phyloP scores from a whole-genome alignment of 2,888 invertebrate species.

The Seira ritae region DNA sequence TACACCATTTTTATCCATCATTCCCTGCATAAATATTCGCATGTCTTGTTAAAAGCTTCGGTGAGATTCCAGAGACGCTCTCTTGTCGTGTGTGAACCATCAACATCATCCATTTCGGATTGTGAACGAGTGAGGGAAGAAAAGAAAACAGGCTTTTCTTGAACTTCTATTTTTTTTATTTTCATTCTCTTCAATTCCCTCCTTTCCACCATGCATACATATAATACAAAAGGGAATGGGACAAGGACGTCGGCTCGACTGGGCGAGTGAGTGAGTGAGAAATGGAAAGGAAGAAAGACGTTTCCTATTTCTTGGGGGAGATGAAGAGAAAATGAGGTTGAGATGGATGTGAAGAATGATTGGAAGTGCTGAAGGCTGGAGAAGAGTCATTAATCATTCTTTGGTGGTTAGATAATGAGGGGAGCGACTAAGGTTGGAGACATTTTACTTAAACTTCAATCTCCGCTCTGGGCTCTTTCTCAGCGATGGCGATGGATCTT shows the following conservation, averaged over 20 bases:
- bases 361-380: constrained; percentile 69
- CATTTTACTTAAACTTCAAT: constrained; percentile 65
- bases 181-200: neutral
- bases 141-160: constrained; percentile 7
- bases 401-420: constrained; percentile 71
- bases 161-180: neutral
- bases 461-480: constrained; percentile 23
- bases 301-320: constrained; percentile 4
- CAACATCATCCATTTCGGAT: constrained; percentile 14
- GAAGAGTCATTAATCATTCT: constrained; percentile 71
- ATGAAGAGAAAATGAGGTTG: constrained; percentile 59
- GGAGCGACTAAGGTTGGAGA: constrained; percentile 59
- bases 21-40: constrained; percentile 9
- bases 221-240: neutral
- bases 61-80: neutral
- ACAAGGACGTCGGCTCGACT: neutral
- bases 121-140: constrained; percentile 23
- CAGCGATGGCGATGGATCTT: neutral
- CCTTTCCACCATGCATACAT: constrained; percentile 1
- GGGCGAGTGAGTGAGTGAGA: constrained; percentile 20
- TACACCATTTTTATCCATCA: constrained; percentile 14
- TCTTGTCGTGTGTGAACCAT: neutral
- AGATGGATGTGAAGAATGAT: constrained; percentile 68
- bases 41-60: constrained; percentile 5
- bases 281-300: constrained; percentile 27